Evolutionary conservation across 2,113 vertebrate species (phyloP).

Genomic region (Catharus bicknelli): DNA sequence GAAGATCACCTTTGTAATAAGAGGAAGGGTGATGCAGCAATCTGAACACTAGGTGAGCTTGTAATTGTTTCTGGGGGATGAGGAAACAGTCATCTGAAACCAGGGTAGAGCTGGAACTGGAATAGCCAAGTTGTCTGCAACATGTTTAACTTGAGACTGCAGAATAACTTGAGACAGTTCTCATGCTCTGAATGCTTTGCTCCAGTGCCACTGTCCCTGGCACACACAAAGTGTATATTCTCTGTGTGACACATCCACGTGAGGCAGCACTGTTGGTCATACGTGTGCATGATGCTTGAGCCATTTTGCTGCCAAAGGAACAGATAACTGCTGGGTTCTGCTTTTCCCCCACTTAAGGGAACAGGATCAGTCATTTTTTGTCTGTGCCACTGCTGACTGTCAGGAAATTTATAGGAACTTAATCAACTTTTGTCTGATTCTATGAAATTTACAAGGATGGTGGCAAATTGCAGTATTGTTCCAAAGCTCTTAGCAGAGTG

Average conservation of each 20-base stretch:
- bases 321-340: not conserved
- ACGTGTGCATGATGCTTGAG: not conserved
- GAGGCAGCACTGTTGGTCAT: not conserved
- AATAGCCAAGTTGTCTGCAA: not conserved
- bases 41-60: not conserved
- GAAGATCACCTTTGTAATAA: not conserved
- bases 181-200: not conserved
- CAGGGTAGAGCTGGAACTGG: not conserved
- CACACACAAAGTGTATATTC: accelerated
- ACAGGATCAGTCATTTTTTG: not conserved
- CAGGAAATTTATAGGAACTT: not conserved
- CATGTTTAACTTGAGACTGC: not conserved
- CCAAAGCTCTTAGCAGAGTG: not conserved
- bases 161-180: not conserved
- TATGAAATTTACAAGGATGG: not conserved
- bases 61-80: not conserved
- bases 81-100: not conserved
- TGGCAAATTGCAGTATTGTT: not conserved
- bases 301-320: not conserved
- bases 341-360: not conserved
- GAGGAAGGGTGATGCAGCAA: not conserved
- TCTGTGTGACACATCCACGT: not conserved
- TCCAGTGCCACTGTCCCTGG: not conserved
- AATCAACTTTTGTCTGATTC: not conserved
- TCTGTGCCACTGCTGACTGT: not conserved